Evolutionary conservation across 2,113 vertebrate species (phyloP).

Genomic region (Cottus gobio): DNA sequence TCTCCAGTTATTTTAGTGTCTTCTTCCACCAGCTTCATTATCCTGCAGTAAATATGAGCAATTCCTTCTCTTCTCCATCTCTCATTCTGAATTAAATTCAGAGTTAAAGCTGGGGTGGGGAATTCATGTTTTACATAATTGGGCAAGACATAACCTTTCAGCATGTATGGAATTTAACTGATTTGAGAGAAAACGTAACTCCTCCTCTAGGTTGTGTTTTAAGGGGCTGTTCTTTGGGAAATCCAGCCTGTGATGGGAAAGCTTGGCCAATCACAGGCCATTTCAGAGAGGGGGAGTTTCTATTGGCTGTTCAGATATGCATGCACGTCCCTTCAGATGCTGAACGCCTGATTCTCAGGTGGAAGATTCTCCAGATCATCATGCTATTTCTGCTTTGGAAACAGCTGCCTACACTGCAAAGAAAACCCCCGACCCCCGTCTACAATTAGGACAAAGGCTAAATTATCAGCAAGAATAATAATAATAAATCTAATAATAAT

Average conservation of each 20-base stretch:
- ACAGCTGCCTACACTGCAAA: no score
- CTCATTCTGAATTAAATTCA: not conserved
- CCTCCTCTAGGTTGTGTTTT: not conserved
- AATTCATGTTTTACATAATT: not conserved
- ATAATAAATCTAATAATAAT: no score
- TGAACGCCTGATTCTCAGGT: no score
- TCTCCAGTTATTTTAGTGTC: constrained; percentile 8
- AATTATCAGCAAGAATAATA: no score
- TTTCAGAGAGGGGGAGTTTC: not conserved
- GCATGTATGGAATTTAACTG: not conserved
- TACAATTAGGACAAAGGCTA: no score
- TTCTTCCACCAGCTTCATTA: constrained; percentile 9
- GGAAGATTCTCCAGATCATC: no score
- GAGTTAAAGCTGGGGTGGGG: not conserved
- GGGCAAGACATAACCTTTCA: not conserved
- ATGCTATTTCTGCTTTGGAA: no score
- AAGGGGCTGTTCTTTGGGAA: not conserved
- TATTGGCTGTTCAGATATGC: not conserved
- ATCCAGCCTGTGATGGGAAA: not conserved
- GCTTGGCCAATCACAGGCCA: not conserved
- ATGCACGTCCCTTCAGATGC: no score
- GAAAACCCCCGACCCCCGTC: no score
- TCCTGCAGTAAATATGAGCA: constrained; percentile 12
- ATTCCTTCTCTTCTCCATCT: not conserved
- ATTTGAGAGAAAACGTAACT: not conserved